Percentiles rank a stretch among this genome's conserved stretches.
phyloP scores from a whole-genome alignment of 2,888 invertebrate genomes.

The Aspidiotus rigidus region DNA sequence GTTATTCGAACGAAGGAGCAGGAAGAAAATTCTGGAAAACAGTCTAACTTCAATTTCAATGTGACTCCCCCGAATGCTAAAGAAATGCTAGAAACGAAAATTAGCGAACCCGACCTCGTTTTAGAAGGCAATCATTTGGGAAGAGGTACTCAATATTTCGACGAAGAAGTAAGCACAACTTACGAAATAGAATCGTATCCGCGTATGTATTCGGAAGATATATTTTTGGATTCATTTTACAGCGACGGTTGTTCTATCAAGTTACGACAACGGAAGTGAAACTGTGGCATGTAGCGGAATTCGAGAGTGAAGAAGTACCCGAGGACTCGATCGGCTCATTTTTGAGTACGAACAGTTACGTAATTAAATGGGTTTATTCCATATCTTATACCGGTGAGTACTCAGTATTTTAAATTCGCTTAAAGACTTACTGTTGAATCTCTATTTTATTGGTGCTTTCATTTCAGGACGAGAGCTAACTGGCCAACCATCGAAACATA shows the following conservation, averaged over 20 bases:
- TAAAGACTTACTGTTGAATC: background rate
- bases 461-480: slow-evolving; percentile 56
- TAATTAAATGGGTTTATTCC: slow-evolving; percentile 84
- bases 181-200: background rate
- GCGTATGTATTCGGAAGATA: background rate
- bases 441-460: background rate
- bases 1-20: slow-evolving; percentile 62
- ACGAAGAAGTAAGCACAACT: slow-evolving; percentile 55
- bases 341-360: slow-evolving; percentile 80
- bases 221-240: slow-evolving; percentile 27
- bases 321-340: slow-evolving; percentile 67
- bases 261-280: slow-evolving; percentile 65
- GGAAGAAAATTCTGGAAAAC: slow-evolving; percentile 39
- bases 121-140: slow-evolving; percentile 81
- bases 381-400: slow-evolving; percentile 64
- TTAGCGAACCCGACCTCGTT: slow-evolving; percentile 66
- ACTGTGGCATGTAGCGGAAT: slow-evolving; percentile 82
- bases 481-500: slow-evolving; percentile 74
- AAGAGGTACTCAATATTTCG: slow-evolving; percentile 72
- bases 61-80: slow-evolving; percentile 66
- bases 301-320: slow-evolving; percentile 62
- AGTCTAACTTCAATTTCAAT: slow-evolving; percentile 44
- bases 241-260: slow-evolving; percentile 56
- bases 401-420: no score
- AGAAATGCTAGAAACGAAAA: slow-evolving; percentile 58